These are phyloP conservation scores for Theocolax elegans DNA, from an alignment of 1,140 invertebrate species.

Conservation along the genomic window DNA sequence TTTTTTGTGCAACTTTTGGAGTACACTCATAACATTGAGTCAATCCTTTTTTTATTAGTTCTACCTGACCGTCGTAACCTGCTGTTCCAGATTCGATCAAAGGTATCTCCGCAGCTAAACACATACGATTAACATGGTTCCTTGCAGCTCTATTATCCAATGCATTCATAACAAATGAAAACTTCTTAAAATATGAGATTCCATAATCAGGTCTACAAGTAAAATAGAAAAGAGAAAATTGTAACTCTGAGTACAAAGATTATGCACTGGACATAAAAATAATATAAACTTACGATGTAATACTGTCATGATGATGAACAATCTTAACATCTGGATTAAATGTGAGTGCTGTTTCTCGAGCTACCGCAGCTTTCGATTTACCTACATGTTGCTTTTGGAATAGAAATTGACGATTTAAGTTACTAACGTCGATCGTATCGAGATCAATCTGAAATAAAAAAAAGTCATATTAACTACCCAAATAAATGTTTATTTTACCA, in stretches of 20 bases:
- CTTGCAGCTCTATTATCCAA: conserved; percentile 96
- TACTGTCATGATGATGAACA: conserved; percentile 90
- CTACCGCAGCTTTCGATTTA: conserved; percentile 92
- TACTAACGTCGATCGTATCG: conserved; percentile 99
- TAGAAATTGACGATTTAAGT: conserved; percentile 97
- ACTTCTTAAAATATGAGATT: conserved; percentile 91
- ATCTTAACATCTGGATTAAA: conserved; percentile 93
- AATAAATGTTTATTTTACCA: too few relatives aligned
- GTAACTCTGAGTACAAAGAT: too few relatives aligned
- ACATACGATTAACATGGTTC: conserved; percentile 99
- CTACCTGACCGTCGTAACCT: conserved; percentile 95
- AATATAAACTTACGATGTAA: conserved; percentile 80
- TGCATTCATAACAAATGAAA: conserved; percentile 95
- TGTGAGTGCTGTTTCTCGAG: conserved; percentile 86
- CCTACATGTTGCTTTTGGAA: conserved; percentile 98
- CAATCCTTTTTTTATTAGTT: conserved; percentile 86
- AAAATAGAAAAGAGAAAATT: conserved; percentile 6
- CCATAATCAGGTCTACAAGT: conserved; percentile 76
- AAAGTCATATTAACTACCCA: not conserved
- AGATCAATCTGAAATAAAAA: conserved; percentile 90
- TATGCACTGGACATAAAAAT: not conserved
- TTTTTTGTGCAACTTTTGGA: conserved; percentile 90
- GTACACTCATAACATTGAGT: conserved; percentile 98
- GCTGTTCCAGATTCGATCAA: conserved; percentile 97
- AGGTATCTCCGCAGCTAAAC: conserved; percentile 92